A percentile compares a stretch with the other conserved stretches of the same genome.
Evolutionary conservation across 1,140 invertebrate species (phyloP).

Genomic region (Lepidurus couesii): DNA sequence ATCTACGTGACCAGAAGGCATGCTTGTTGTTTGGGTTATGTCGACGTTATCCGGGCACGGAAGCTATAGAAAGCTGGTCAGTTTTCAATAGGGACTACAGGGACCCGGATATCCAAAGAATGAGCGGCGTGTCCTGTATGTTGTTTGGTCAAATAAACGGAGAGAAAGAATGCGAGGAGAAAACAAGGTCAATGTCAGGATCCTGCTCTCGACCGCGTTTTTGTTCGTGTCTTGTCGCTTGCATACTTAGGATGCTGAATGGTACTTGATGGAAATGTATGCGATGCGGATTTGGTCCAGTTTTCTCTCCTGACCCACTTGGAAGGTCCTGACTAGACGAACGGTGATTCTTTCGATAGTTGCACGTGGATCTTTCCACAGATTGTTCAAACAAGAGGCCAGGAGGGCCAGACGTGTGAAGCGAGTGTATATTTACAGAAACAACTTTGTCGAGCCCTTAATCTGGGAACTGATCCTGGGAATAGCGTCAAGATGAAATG

Average conservation of each 20-base stretch:
- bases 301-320: neutral
- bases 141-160: neutral
- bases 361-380: too few species aligned
- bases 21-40: neutral
- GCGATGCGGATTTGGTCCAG: conserved; percentile 1
- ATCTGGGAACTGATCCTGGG: too few species aligned
- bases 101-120: conserved; percentile 11
- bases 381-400: too few species aligned
- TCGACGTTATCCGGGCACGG: neutral
- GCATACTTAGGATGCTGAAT: neutral
- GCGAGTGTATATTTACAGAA: too few species aligned
- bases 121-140: neutral
- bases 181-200: conserved; percentile 19
- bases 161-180: neutral
- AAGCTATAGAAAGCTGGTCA: conserved; percentile 6
- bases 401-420: too few species aligned
- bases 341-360: too few species aligned
- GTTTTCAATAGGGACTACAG: neutral
- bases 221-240: too few species aligned
- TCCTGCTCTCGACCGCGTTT: neutral
- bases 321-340: neutral
- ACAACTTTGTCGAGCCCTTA: too few species aligned
- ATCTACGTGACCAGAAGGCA: neutral
- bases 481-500: too few species aligned
- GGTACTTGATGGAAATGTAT: neutral